Evolutionary conservation across 1,140 invertebrate genomes (phyloP).

Genomic region (Samia ricini): DNA sequence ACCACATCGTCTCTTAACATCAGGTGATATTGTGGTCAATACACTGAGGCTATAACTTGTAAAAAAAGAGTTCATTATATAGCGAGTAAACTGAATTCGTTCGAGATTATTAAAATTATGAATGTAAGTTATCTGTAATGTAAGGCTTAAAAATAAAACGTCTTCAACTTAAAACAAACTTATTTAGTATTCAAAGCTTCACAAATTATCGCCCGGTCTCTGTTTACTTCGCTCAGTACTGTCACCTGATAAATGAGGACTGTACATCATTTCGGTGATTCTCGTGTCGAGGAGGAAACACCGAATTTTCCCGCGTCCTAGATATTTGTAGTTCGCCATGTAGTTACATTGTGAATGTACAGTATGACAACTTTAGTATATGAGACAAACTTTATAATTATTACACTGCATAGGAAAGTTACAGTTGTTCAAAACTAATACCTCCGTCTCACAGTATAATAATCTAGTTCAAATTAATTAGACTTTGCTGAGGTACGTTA

Average conservation of each 20-base stretch:
- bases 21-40: too few species aligned
- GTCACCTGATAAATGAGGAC: conserved; percentile 2
- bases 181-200: conserved; percentile 1
- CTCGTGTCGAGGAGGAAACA: conserved; percentile 2
- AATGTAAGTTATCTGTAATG: too few species aligned
- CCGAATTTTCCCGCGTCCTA: conserved; percentile 1
- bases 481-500: too few species aligned
- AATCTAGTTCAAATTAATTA: too few species aligned
- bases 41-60: too few species aligned
- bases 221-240: not conserved
- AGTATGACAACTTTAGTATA: not conserved
- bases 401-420: not conserved
- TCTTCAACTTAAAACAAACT: not conserved
- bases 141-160: not conserved
- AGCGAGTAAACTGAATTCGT: too few species aligned
- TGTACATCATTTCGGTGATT: conserved; percentile 8
- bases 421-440: not conserved
- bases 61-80: too few species aligned
- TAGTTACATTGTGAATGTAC: not conserved
- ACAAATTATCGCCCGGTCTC: not conserved
- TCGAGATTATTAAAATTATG: too few species aligned
- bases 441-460: too few species aligned
- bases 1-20: too few species aligned
- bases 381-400: not conserved
- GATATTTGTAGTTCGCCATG: not conserved